Evolutionary conservation across 2,888 invertebrate species (phyloP), one percentile per base, ranked within the genome.

Genomic region (Cantharis nigra): DNA sequence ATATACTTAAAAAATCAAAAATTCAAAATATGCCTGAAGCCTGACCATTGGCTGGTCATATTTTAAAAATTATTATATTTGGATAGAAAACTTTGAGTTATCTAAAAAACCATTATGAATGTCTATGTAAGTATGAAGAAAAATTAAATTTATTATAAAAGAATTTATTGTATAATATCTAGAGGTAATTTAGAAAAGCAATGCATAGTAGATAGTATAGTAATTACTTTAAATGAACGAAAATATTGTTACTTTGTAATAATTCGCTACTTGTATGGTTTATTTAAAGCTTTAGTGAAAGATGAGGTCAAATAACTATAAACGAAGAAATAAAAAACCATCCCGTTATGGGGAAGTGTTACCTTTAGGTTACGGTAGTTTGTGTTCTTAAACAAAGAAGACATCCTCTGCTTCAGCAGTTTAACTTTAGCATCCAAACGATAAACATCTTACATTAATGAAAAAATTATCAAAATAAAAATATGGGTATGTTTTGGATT

Each of bases 271-370:
- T 64, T 20, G 64, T 30, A 28, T 69, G 28, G 74, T 20, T 28
- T 30, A 18, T 28, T 23, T 69, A 33, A 20, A 13, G 63, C 30
- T n/a, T n/a, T 13, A 14, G 20, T 33, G 71, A 75, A 70, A 70
- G 75, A 75, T 28, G 20, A 62, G 75, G 75, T 75, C 75, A 69
- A 71, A 65, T 18, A 65, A 71, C 75, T 75, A 28, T 72, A 78
- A 76, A 26, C 13, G 65, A 67, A 74, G 28, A 74, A 73, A 71
- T 63, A 62, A 70, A 67, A 78, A 74, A 73, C 13, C 70, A 49
- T 76, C 74, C 80, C 77, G 78, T 78, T 80, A 78, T 75, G 71
- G 78, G 70, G 76, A 78, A 78, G 72, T 73, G 80, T 72, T 80
- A 80, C 76, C 80, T 80, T 76, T 69, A 79, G 74, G 16, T 78